Evolutionary conservation across 2,888 invertebrate species (phyloP).

Genomic region (Rosalia funebris): DNA sequence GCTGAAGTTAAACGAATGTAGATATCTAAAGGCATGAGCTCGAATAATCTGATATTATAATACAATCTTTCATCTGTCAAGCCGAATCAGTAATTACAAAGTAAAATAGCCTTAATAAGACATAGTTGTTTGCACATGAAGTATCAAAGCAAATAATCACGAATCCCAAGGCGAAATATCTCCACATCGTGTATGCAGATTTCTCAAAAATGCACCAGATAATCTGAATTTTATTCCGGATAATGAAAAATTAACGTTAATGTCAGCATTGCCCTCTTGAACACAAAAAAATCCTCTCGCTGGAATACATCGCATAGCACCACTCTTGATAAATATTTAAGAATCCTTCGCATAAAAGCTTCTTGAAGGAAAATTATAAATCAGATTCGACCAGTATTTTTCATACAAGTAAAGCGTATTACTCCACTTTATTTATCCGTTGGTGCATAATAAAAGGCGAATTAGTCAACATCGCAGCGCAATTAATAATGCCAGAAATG

Average conservation of each 20-base stretch:
- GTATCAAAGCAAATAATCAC: conserved; percentile 21
- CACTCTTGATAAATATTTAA: conserved; percentile 34
- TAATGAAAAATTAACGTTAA: conserved; percentile 24
- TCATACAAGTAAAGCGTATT: conserved; percentile 42
- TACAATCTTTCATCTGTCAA: conserved; percentile 4
- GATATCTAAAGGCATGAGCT: conserved; percentile 3
- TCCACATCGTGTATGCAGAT: neutral
- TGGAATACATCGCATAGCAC: conserved; percentile 32
- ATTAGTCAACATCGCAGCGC: conserved; percentile 45
- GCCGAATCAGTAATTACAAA: conserved; percentile 18
- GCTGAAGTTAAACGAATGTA: neutral
- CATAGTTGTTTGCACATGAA: conserved; percentile 19
- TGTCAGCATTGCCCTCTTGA: conserved; percentile 3
- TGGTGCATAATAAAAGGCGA: conserved; percentile 43
- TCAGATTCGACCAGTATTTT: conserved; percentile 39
- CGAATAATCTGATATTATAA: neutral
- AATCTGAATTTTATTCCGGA: conserved; percentile 12
- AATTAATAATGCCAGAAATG: conserved; percentile 45
- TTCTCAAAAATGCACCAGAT: conserved; percentile 13
- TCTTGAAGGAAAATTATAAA: conserved; percentile 30
- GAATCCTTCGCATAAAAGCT: conserved; percentile 40
- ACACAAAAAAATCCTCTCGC: conserved; percentile 26
- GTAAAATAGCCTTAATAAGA: conserved; percentile 16
- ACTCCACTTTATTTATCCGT: conserved; percentile 37
- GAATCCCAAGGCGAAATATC: conserved; percentile 6